Conservation (phyloP, 1,140 invertebrate genomes). For the Battus philenor region DNA sequence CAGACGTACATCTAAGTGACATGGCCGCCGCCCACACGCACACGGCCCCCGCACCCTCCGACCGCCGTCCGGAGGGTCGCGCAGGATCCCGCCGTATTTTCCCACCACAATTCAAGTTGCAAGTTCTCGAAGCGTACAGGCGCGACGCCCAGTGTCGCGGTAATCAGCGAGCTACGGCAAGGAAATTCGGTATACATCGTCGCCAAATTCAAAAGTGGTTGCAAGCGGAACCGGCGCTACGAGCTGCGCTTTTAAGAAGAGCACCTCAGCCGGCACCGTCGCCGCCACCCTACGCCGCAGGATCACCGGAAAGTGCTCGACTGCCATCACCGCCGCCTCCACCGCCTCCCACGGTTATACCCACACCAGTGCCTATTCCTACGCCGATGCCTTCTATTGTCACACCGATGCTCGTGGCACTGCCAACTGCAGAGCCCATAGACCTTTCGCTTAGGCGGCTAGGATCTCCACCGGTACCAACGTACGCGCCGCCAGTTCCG, state of each 20-base stretch:
- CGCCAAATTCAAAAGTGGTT: conserved; percentile 93
- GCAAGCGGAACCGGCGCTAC: conserved; percentile 85
- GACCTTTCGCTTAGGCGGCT: conserved; percentile 73
- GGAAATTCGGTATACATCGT: conserved; percentile 91
- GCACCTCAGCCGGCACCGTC: conserved; percentile 58
- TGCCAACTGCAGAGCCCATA: conserved; percentile 65
- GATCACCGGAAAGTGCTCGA: conserved; percentile 60
- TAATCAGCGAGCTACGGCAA: conserved; percentile 89
- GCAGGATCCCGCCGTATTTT: conserved; percentile 87
- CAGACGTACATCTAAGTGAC: conserved; percentile 39
- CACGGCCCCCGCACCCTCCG: conserved; percentile 56
- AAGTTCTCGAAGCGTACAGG: conserved; percentile 89
- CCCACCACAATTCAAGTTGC: conserved; percentile 88
- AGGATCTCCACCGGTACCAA: conserved; percentile 35
- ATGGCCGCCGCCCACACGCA: conserved; percentile 64
- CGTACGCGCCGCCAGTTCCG: conserved; percentile 22
- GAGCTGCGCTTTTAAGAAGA: conserved; percentile 79
- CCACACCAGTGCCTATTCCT: conserved; percentile 51
- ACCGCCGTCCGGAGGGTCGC: conserved; percentile 75
- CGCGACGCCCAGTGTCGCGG: conserved; percentile 89
- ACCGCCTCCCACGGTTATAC: conserved; percentile 52
- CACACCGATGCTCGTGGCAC: conserved; percentile 28
- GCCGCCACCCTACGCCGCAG: conserved; percentile 54
- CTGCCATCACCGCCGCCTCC: conserved; percentile 53
- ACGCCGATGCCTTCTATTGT: conserved; percentile 24